Base-by-base conservation (phyloP, 1,140 invertebrate species). In the Caenorhabditis latens region DNA sequence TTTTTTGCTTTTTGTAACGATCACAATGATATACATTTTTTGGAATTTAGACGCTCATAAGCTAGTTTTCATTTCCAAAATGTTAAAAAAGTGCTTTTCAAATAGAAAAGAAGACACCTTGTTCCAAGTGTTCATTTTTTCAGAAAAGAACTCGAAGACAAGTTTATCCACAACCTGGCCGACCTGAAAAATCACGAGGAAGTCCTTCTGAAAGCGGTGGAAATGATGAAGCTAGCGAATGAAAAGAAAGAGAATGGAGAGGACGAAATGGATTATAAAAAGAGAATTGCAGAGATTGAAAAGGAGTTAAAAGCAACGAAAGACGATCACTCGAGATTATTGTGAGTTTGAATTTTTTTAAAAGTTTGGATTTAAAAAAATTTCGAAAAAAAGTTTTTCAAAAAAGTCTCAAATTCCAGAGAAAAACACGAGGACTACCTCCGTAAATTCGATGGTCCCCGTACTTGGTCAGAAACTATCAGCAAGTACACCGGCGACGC, bases 161-260 rank as follows among this genome's bases (percentile, higher is more conserved):
- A 79, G 40, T 79, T 79, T n/a, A 50, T 79, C 0, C n/a, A 13
- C 46, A 79, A 79, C 19, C n/a, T 79, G n/a, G 71, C 71, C 4
- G 71, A 79, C 4, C 21, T 79, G 40, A 79, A 79, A 50, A 79
- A 79, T 24, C 71, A 79, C 53, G 71, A 79, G 24, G 71, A 79
- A 24, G 21, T 79, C 9, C 71, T 79, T 24, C 46, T 50, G n/a
- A 79, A 79, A 79, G 71, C 71, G 3, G 71, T 79, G 32, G 71
- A 79, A 53, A 79, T 79, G 71, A 79, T 79, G 71, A 79, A 79
- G 46, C n/a, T 13, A 9, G 71, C 71, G 4, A 79, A 79, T 50
- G 46, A 79, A 11, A 79, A 79, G 19, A 79, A 79, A n/a, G 71
- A 79, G 4, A 14, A 50, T 53, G 21, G 53, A 53, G 46, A 50